Conservation (phyloP, 2,888 invertebrate species). For the Melanargia galathea region DNA sequence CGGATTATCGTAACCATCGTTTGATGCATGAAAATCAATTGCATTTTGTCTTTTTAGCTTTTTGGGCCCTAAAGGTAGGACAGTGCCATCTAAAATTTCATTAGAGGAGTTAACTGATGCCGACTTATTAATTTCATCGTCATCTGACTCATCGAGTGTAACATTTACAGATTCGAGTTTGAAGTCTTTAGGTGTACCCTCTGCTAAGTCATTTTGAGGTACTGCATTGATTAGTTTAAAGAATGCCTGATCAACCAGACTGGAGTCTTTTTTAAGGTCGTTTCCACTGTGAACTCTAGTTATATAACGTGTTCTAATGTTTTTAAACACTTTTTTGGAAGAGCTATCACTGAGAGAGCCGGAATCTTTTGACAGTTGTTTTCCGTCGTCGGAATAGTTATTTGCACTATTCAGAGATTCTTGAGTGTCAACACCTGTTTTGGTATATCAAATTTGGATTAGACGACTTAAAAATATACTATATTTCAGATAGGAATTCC, state of each 20-base stretch:
- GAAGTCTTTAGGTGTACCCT: slow-evolving; percentile 42
- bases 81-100: slow-evolving; percentile 48
- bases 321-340: slow-evolving; percentile 67
- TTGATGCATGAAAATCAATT: slow-evolving; percentile 53
- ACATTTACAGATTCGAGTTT: slow-evolving; percentile 63
- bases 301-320: slow-evolving; percentile 70
- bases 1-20: slow-evolving; percentile 49
- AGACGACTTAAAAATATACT: slow-evolving; percentile 55
- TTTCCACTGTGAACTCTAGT: slow-evolving; percentile 70
- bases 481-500: background rate
- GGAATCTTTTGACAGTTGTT: slow-evolving; percentile 54
- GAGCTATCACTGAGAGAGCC: slow-evolving; percentile 65
- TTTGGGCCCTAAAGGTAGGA: slow-evolving; percentile 55
- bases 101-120: slow-evolving; percentile 42
- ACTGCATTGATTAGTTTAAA: slow-evolving; percentile 55
- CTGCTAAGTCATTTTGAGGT: slow-evolving; percentile 43
- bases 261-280: slow-evolving; percentile 59
- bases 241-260: slow-evolving; percentile 68
- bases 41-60: slow-evolving; percentile 65
- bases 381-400: slow-evolving; percentile 61
- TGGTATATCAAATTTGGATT: slow-evolving; percentile 69
- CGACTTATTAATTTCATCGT: slow-evolving; percentile 50
- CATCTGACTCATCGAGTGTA: slow-evolving; percentile 67
- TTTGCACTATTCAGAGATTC: slow-evolving; percentile 69
- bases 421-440: slow-evolving; percentile 75